Percentiles rank a stretch among this genome's conserved stretches.
Evolutionary conservation across 2,797 vertebrate species (phyloP).

Genomic region (Coccyzus lansbergi): DNA sequence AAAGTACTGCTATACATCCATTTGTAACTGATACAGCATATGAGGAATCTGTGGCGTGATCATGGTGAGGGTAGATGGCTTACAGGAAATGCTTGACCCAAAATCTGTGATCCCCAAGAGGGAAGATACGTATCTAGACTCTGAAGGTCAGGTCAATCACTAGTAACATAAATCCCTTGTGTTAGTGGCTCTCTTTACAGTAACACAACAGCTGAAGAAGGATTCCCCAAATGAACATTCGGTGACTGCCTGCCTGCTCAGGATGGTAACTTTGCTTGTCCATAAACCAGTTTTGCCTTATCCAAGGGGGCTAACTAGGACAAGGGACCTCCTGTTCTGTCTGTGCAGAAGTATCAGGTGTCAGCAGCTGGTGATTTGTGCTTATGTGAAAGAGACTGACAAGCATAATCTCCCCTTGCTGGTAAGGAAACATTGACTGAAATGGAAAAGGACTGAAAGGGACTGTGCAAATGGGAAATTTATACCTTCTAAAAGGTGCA

Average conservation of each 20-base stretch:
- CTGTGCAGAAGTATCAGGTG: background rate
- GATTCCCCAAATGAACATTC: too few relatives aligned
- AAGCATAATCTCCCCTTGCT: background rate
- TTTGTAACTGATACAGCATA: background rate
- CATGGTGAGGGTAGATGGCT: background rate
- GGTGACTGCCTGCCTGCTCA: background rate
- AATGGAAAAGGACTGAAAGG: background rate
- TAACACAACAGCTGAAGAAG: background rate
- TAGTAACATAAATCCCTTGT: background rate
- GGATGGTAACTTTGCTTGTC: background rate
- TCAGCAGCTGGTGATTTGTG: background rate
- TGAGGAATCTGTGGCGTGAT: background rate
- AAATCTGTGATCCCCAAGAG: background rate
- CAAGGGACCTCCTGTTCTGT: background rate
- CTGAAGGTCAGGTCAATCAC: background rate
- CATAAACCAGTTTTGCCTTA: background rate
- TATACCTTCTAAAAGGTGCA: background rate
- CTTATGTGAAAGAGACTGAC: background rate
- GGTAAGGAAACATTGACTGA: background rate
- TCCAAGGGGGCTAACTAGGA: background rate
- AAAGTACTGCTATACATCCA: background rate
- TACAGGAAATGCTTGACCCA: background rate
- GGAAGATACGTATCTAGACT: rapidly evolving
- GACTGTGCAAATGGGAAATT: background rate
- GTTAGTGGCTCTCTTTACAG: background rate